phyloP scores from a whole-genome alignment of 1,140 invertebrate genomes.

The Trichogramma pretiosum region DNA sequence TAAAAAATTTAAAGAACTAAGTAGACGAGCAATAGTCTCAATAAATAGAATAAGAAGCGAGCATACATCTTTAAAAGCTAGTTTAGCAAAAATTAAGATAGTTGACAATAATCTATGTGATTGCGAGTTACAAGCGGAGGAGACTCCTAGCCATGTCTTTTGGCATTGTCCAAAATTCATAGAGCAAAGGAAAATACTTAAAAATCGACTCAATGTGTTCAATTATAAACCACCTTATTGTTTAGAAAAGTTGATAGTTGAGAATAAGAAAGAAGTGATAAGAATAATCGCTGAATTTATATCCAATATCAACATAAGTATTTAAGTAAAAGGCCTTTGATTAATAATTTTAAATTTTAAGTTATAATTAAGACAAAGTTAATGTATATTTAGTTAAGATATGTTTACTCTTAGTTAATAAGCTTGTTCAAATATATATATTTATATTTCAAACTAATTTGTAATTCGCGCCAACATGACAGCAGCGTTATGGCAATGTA shows the following conservation, averaged over 20 bases:
- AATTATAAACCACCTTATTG: not conserved
- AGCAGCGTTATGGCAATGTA: no score
- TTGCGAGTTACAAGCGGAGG: not conserved
- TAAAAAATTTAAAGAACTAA: not conserved
- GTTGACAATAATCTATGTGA: not conserved
- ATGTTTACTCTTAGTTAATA: no score
- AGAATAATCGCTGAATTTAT: not conserved
- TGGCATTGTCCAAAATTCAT: not conserved
- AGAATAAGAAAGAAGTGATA: not conserved
- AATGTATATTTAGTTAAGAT: no score
- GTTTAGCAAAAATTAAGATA: not conserved
- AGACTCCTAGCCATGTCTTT: not conserved
- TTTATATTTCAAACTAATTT: no score
- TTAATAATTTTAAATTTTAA: no score
- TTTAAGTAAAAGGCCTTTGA: no score
- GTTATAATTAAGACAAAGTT: no score
- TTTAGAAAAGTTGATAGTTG: not conserved
- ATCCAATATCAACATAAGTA: not conserved
- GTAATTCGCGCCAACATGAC: no score
- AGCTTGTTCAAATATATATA: no score
- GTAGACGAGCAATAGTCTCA: not conserved
- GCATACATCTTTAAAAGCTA: not conserved
- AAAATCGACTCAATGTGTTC: not conserved
- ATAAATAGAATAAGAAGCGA: not conserved
- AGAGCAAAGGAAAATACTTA: not conserved